Percentiles rank a stretch among this genome's conserved stretches.
Conservation (phyloP, 53 echinoderm and acorn worm species). For the Zoroaster sp. region DNA sequence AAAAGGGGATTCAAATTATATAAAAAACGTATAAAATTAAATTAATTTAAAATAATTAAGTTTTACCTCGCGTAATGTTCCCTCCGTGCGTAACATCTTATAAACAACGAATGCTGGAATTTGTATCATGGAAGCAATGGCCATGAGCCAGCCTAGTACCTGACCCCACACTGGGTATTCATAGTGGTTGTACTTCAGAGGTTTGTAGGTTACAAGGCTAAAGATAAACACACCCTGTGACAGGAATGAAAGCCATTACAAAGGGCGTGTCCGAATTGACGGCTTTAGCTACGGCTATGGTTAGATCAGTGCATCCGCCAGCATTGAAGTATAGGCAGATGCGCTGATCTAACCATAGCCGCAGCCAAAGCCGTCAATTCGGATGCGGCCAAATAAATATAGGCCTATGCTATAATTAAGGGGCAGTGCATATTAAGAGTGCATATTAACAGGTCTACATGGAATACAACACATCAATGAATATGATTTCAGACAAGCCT, state of each 20-base stretch:
- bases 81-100: slow-evolving; percentile 60
- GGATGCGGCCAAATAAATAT: too few relatives aligned
- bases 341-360: background rate
- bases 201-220: slow-evolving; percentile 80
- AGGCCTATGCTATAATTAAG: too few relatives aligned
- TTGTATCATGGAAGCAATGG: slow-evolving; percentile 80
- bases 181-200: slow-evolving; percentile 81
- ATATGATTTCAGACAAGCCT: too few relatives aligned
- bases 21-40: background rate
- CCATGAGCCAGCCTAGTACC: slow-evolving; percentile 83
- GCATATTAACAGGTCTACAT: too few relatives aligned
- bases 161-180: slow-evolving; percentile 87
- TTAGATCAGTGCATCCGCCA: too few relatives aligned
- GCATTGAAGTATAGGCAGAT: background rate
- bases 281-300: too few relatives aligned
- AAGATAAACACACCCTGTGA: slow-evolving; percentile 87
- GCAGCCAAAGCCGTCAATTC: too few relatives aligned
- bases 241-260: background rate
- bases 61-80: slow-evolving; percentile 73
- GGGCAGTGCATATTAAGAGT: too few relatives aligned
- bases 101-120: slow-evolving; percentile 74
- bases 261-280: too few relatives aligned
- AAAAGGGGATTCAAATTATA: background rate
- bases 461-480: too few relatives aligned
- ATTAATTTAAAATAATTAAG: too few relatives aligned